Conservation (phyloP, 2,888 invertebrate genomes). For the Nasonovia ribisnigri region DNA sequence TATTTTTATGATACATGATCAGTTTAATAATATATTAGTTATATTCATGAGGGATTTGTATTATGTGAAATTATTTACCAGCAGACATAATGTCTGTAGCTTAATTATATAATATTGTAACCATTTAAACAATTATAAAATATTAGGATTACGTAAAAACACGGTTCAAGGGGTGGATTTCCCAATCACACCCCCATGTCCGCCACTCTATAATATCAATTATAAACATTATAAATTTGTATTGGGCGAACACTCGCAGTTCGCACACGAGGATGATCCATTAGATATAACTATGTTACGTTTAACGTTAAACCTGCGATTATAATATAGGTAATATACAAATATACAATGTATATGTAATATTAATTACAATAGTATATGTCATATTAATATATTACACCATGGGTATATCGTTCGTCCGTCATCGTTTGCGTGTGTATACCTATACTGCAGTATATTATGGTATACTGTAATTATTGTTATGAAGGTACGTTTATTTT, state of each 20-base stretch:
- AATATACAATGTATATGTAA: too few relatives aligned
- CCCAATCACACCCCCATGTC: background rate
- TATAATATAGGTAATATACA: background rate
- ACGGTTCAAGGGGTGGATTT: background rate
- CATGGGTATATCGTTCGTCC: background rate
- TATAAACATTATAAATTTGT: background rate
- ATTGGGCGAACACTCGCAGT: background rate
- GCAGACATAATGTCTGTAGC: background rate
- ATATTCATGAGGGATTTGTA: background rate
- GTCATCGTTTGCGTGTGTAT: background rate
- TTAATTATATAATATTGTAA: background rate
- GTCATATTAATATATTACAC: too few relatives aligned
- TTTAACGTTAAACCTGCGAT: background rate
- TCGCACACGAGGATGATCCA: background rate
- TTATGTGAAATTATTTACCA: background rate
- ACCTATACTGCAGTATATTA: background rate
- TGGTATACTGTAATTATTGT: background rate
- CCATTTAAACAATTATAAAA: background rate
- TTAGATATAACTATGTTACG: background rate
- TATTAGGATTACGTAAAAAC: background rate
- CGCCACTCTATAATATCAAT: background rate
- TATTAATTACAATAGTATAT: too few relatives aligned
- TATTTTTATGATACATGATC: background rate
- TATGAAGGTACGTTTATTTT: background rate
- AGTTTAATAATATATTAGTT: background rate